Base-by-base conservation (phyloP, 2,797 vertebrate species). In the Spea hammondii region DNA sequence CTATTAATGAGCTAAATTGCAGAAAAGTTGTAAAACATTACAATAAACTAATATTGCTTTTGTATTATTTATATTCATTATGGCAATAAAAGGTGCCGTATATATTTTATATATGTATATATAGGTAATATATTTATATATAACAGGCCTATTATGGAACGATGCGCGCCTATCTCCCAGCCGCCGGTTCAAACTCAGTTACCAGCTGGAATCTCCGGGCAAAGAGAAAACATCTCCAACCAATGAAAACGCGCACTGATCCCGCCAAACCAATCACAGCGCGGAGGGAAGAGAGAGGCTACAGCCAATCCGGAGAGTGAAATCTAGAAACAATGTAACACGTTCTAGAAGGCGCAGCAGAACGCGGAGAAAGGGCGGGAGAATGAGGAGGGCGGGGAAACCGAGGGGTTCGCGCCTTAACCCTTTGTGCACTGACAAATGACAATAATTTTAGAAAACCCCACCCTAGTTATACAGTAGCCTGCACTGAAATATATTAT, bases 341-440 rank as follows among this genome's bases (percentile, higher is more conserved):
- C 9, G 10, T 74, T 50, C 64, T 48, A 11, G 11, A 32, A 46
- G n/a, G 8, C 11, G 44, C 17, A 5, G 17, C 11, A 14, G 48
- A 68, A 68, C 7, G 55, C 12, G 13, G 4, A 11, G 45, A 70
- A 80, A 72, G 14, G 60, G 79, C 79, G 79, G 79, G 79, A 79
- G 55, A 78, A 60, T 50, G 9, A 49, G 14, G 50, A 50, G 10
- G 11, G 50, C 10, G 6, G 4, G 64, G 45, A 17, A 53, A 48
- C 1, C 5, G n/a, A 51, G 11, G 54, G 44, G 44, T 59, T 49
- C 13, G 7, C 32, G 32, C 1, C 32, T 32, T 51, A 51, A 69
- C 48, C 49, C 48, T n/a, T 17, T 13, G 10, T 68, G 47, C 5
- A 5, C 65, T n/a, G 46, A n/a, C 51, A 53, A 5, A 47, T n/a